Base-by-base conservation (phyloP, 2,888 invertebrate species). In the Ormyrus thymus region DNA sequence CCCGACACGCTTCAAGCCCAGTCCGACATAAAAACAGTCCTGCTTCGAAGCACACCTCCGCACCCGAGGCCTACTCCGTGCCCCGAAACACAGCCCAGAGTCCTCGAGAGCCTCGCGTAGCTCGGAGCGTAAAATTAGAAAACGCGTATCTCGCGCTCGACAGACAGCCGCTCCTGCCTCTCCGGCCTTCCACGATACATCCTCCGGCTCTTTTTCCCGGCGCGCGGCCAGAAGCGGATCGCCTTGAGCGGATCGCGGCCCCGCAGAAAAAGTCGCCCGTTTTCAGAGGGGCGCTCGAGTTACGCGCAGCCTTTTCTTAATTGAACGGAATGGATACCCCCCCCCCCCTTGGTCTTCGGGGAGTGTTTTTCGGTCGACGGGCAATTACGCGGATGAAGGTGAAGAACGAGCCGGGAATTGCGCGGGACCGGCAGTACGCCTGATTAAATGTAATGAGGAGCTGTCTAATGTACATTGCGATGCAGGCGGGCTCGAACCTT, bases 91-190 rank as follows among this genome's bases (percentile, higher is more conserved):
- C 45, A 64, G 43, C n/a, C 56, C 46, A 62, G 46, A 46, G 62
- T 46, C 29, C 56, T 13, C 43, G 43, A 13, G 29, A 29, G 29
- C 29, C 29, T n/a, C 74, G 65, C 62, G 43, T 11, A n/a, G 4
- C 62, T 46, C 62, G 48, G 59, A 13, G 50, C 58, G 68, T 68
- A 75, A 75, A 75, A 68, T 75, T 75, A 75, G 75, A 75, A 75
- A 71, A 71, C 59, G 10, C 5, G 11, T 29, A 29, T 29, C 29
- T 29, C 29, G 29, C 29, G 29, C 45, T 10, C 29, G n/a, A 29
- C 53, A 62, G 45, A 65, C 56, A 48, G 50, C 71, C 45, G 50
- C 29, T 56, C 43, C 61, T 13, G 11, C 29, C 10, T 5, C 50
- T 59, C 48, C 45, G 65, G n/a, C 65, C 74, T 74, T 74, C 74